phyloP scores from a whole-genome alignment of 2,797 vertebrate species.

The Tadarida brasiliensis region DNA sequence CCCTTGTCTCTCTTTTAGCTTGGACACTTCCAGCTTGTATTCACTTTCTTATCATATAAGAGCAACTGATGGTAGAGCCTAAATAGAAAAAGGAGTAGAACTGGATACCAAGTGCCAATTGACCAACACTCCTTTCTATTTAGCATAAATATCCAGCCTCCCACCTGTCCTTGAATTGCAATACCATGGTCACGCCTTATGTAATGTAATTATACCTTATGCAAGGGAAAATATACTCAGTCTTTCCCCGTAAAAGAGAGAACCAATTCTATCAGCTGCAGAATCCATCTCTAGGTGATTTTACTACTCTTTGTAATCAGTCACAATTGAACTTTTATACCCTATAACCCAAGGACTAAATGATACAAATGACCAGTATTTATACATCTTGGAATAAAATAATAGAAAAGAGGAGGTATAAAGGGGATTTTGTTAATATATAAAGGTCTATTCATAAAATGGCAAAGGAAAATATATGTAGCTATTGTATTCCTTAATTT shows the following conservation, averaged over 20 bases:
- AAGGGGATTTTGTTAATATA: not conserved
- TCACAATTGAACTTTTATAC: not conserved
- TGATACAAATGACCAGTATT: not conserved
- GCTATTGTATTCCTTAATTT: not conserved
- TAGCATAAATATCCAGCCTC: not conserved
- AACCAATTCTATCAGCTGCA: not conserved
- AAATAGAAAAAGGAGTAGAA: not conserved
- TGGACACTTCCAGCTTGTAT: not conserved
- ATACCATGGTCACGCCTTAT: not conserved
- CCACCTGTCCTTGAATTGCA: not conserved
- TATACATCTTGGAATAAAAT: not conserved
- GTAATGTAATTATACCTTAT: not conserved
- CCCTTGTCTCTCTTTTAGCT: not conserved
- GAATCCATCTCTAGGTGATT: not conserved
- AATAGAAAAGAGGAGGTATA: not conserved
- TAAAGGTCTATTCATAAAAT: slow-evolving; percentile 27
- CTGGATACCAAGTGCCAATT: not conserved
- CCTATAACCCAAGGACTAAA: not conserved
- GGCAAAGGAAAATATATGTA: slow-evolving; percentile 15
- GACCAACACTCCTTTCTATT: not conserved
- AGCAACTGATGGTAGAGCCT: not conserved
- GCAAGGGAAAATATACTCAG: not conserved
- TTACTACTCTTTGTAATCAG: slow-evolving; percentile 13
- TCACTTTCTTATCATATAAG: not conserved
- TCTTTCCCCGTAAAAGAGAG: not conserved